phyloP scores from a whole-genome alignment of 2,113 vertebrate species.

The Halichoerus grypus region DNA sequence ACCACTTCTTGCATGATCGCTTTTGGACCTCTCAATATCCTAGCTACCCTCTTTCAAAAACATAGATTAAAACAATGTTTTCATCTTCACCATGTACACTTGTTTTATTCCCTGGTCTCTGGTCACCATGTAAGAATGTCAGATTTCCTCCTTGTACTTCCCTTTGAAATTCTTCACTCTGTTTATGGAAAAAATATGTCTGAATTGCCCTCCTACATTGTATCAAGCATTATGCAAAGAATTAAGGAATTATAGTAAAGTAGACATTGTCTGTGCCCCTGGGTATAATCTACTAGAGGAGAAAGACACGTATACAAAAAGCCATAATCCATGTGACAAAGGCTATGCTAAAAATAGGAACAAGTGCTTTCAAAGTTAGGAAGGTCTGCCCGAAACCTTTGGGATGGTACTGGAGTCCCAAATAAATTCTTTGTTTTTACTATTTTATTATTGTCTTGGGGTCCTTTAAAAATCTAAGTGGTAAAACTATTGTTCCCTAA shows the following conservation, averaged over 20 bases:
- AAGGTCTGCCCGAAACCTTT: not conserved
- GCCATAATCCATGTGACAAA: not conserved
- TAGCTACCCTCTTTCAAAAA: not conserved
- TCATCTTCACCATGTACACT: not conserved
- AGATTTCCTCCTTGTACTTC: not conserved
- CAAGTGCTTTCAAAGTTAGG: not conserved
- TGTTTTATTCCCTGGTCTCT: not conserved
- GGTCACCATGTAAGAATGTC: not conserved
- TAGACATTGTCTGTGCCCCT: not conserved
- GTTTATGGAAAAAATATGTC: not conserved
- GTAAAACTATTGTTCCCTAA: not conserved
- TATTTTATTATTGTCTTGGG: slow-evolving; percentile 35
- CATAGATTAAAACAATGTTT: not conserved
- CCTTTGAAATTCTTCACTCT: not conserved
- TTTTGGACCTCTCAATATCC: not conserved
- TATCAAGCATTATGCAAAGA: not conserved
- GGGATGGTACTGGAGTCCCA: not conserved
- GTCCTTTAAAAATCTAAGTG: not conserved
- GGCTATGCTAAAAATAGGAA: not conserved
- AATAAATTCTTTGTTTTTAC: not conserved
- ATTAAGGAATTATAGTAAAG: not conserved
- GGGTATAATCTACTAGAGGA: not conserved
- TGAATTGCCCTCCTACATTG: not conserved
- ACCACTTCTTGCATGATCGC: not conserved
- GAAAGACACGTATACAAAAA: not conserved